Conservation (phyloP, 64 coral and sea anemone species). For the Montipora sp. region DNA sequence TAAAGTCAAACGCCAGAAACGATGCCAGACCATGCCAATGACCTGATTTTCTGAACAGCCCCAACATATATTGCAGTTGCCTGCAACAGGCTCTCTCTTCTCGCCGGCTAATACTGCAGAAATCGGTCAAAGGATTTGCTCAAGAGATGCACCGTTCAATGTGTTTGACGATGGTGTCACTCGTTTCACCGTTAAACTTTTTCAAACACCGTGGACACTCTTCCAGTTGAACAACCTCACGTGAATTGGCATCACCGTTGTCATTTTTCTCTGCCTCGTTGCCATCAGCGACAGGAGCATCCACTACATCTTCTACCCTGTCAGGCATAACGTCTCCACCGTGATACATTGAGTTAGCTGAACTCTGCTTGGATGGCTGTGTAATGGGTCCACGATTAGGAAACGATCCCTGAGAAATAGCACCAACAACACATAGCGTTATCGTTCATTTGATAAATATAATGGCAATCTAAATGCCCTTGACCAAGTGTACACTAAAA, state of each 20-base stretch:
- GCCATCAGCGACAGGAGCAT: neutral
- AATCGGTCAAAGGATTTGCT: neutral
- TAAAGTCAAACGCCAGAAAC: too few species aligned
- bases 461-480: neutral
- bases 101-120: too few species aligned
- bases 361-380: neutral
- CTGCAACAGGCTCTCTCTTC: too few species aligned
- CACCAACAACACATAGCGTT: neutral
- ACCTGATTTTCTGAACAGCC: too few species aligned
- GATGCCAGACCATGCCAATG: too few species aligned
- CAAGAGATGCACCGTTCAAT: slow-evolving; percentile 48
- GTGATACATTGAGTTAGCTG: slow-evolving; percentile 13
- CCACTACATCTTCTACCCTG: slow-evolving; percentile 6
- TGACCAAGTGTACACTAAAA: too few species aligned
- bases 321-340: slow-evolving; percentile 34
- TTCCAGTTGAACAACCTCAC: neutral
- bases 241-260: too few species aligned
- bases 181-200: slow-evolving; percentile 10
- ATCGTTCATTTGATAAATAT: neutral
- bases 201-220: slow-evolving; percentile 46
- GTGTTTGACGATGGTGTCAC: slow-evolving; percentile 20
- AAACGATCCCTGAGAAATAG: neutral
- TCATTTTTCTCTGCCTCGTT: neutral
- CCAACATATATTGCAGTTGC: too few species aligned
- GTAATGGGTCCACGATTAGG: neutral